Percentiles rank a stretch among this genome's conserved stretches.
phyloP scores from a whole-genome alignment of 2,797 vertebrate species.

The Dryobates pubescens region DNA sequence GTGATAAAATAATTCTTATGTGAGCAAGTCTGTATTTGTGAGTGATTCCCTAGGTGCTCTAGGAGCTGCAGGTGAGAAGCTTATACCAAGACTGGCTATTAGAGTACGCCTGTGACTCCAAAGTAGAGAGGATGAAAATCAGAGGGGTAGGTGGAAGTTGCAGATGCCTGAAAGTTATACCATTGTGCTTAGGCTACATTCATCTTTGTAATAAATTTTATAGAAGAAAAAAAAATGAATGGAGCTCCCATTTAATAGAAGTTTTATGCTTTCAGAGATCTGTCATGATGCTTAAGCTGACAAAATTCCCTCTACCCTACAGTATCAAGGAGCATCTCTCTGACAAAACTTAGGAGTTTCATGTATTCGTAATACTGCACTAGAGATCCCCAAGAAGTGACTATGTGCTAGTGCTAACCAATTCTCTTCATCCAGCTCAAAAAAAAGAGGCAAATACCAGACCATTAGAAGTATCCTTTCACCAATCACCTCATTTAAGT shows the following conservation, averaged over 20 bases:
- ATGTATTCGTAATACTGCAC: not conserved
- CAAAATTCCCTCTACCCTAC: not conserved
- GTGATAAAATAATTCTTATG: not conserved
- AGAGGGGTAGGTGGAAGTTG: not conserved
- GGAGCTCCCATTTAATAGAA: not conserved
- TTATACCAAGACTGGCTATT: not conserved
- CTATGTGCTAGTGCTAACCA: not conserved
- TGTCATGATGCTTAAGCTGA: not conserved
- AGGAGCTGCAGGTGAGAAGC: not conserved
- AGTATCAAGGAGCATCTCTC: not conserved
- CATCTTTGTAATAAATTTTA: not conserved
- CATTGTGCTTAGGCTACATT: not conserved
- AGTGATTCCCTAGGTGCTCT: not conserved
- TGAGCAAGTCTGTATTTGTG: not conserved
- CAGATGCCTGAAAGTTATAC: not conserved
- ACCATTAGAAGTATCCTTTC: not conserved
- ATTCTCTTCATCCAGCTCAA: not conserved
- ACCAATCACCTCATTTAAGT: not conserved
- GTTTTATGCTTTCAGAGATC: not conserved
- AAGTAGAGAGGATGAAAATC: not conserved
- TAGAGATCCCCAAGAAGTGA: not conserved
- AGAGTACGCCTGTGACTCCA: not conserved
- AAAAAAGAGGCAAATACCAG: not conserved
- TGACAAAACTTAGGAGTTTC: not conserved
- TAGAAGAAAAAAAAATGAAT: fast-evolving